Evolutionary conservation across 2,888 invertebrate genomes (phyloP), one percentile per base, ranked within the genome.

Genomic region (Diloba caeruleocephala): DNA sequence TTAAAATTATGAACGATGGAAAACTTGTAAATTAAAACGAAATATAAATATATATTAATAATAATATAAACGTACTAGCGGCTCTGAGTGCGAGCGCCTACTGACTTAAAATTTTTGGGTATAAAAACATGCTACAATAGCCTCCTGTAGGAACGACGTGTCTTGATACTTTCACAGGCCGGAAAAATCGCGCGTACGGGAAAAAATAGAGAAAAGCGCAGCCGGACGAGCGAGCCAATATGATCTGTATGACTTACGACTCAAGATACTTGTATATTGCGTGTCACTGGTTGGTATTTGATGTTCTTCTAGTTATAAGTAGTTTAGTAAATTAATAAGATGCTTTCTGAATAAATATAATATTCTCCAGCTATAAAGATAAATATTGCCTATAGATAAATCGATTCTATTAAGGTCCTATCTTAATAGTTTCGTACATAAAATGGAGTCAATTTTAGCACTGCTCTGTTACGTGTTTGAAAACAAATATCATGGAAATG

Each of bases 81-180:
- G 90, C 88, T 87, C 93, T 78, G 93, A 89, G 93, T 92, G 84
- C 91, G 92, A 92, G 93, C 92, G 93, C 92, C 93, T 92, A 93
- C 93, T 93, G 93, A 92, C 91, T 93, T 93, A 92, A 93, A 93
- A 93, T 93, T 93, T 93, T 93, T 93, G 92, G 93, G 93, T 88
- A 93, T 93, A 93, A 93, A 93, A 93, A 93, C 93, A 93, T 90
- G 92, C 92, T 93, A 93, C 93, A 92, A 93, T 93, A 88, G 92
- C 90, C 92, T 89, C 85, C 89, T 81, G 60, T 52, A 65, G 87
- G 92, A 83, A 21, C 59, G 71, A 63, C 10, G 62, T 50, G 62
- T 85, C 89, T 92, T 92, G 92, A 81, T 92, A 81, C 91, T 92
- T 80, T 78, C 71, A 56, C 69, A 37, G 66, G 72, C 71, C 55